Base-by-base conservation (phyloP, 2,888 invertebrate species). In the Acanthopleura granulata region DNA sequence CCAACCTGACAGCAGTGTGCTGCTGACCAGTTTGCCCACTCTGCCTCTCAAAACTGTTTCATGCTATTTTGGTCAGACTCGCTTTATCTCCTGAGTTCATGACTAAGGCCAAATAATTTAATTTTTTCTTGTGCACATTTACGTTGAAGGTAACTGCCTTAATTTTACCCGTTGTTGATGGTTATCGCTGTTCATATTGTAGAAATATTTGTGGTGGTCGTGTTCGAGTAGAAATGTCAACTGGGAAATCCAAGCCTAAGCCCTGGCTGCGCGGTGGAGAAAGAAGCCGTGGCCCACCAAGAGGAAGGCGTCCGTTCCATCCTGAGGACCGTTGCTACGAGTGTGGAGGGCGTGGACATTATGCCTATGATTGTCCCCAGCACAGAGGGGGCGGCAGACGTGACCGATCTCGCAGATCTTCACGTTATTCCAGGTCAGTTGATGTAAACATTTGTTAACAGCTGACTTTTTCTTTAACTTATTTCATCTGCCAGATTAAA, bases 241-340 rank as follows among this genome's bases (percentile, higher is more conserved):
- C 95, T 87, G 97, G 97, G 27, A 95, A 95, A 89, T 87, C 89
- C 0, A 77, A 89, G 72, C 87, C 86, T 18, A 89, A 87, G 79
- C 88, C 87, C 25, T 86, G 87, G 89, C 75, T 84, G 75, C n/a
- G 88, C 49, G 85, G 85, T 16, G 83, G 85, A 0, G 76, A 84
- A 18, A 81, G 84, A 16, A 77, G 81, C 27, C 72, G 75, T 49
- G 72, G 74, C 62, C 29, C 50, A 14, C 75, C 80, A 0, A 72
- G 81, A 50, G 76, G 78, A 57, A 66, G 86, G 15, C 80, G 94
- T 72, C 94, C 96, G 27, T 95, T 96, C 87, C 95, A 96, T 83
- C 95, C 96, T 15, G 96, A 96, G 86, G 97, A 97, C 91, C 94
- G 96, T 79, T 97, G 97, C 91, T 97, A 97, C 89, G 97, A 97